These are phyloP conservation scores for Neoarius graeffei DNA, from an alignment of 2,113 vertebrate genomes.

Conservation along the genomic window DNA sequence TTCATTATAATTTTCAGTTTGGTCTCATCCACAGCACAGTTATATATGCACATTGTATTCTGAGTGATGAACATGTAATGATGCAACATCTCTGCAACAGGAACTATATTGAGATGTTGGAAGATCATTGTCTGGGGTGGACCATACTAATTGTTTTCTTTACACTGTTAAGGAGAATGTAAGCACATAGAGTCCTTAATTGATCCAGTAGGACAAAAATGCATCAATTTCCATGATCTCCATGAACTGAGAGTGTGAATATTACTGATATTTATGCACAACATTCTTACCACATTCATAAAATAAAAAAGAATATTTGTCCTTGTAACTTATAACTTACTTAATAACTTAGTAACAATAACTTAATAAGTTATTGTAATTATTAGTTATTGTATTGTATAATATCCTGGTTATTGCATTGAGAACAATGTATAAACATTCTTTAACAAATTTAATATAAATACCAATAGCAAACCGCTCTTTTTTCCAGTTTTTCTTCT, in stretches of 20 bases:
- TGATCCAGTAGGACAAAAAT: neutral
- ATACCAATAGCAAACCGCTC: neutral
- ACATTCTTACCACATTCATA: neutral
- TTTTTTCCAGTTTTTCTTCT: neutral
- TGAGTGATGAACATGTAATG: constrained; percentile 27
- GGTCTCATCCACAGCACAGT: constrained; percentile 26
- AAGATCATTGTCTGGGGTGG: constrained; percentile 33
- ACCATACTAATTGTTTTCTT: constrained; percentile 27
- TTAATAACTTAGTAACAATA: too few species aligned
- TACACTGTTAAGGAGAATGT: neutral
- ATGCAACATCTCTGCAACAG: constrained; percentile 47
- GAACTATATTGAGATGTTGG: constrained; percentile 10
- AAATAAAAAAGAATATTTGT: neutral
- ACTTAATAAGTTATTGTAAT: too few species aligned
- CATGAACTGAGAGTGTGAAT: neutral
- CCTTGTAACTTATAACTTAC: neutral
- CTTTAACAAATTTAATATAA: neutral
- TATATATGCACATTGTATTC: constrained; percentile 9
- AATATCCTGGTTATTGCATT: neutral
- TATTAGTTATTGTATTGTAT: neutral
- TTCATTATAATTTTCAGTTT: constrained; percentile 43
- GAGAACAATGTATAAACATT: neutral
- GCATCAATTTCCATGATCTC: neutral
- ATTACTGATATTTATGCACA: neutral
- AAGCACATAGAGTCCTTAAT: neutral